Evolutionary conservation across 2,888 invertebrate species (phyloP).

Genomic region (Apantesis nais): DNA sequence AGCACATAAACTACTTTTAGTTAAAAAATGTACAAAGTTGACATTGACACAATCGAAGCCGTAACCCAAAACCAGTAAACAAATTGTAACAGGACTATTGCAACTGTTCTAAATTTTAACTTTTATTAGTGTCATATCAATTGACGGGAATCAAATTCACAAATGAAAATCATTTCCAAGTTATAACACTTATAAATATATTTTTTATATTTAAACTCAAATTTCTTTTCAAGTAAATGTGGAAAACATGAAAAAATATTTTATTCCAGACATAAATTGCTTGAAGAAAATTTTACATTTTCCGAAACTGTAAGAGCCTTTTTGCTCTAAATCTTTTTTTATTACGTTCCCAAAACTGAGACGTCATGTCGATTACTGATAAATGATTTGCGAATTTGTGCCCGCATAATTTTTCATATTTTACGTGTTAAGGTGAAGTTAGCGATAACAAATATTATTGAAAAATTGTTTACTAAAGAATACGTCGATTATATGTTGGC

Average conservation of each 20-base stretch:
- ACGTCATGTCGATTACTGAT: slow-evolving; percentile 3
- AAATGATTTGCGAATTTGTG: slow-evolving; percentile 1
- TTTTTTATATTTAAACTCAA: no score
- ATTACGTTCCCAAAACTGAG: slow-evolving; percentile 7
- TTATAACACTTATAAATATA: not conserved
- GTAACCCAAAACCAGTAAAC: no score
- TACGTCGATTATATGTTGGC: not conserved
- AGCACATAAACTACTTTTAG: no score
- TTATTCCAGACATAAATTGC: slow-evolving; percentile 4
- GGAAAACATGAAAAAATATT: not conserved
- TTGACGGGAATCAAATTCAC: not conserved
- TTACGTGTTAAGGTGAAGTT: not conserved
- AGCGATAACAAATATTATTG: not conserved
- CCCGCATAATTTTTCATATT: not conserved
- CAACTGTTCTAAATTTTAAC: not conserved
- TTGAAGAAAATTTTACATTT: slow-evolving; percentile 4
- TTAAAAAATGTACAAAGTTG: no score
- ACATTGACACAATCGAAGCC: not conserved
- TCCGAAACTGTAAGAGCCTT: not conserved
- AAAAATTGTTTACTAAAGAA: not conserved
- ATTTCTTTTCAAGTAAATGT: not conserved
- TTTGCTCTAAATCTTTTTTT: slow-evolving; percentile 6
- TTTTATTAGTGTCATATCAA: not conserved
- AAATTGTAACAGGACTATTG: not conserved
- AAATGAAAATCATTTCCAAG: not conserved